phyloP scores from a whole-genome alignment of 2,888 invertebrate genomes.

The Anaspis maculata region DNA sequence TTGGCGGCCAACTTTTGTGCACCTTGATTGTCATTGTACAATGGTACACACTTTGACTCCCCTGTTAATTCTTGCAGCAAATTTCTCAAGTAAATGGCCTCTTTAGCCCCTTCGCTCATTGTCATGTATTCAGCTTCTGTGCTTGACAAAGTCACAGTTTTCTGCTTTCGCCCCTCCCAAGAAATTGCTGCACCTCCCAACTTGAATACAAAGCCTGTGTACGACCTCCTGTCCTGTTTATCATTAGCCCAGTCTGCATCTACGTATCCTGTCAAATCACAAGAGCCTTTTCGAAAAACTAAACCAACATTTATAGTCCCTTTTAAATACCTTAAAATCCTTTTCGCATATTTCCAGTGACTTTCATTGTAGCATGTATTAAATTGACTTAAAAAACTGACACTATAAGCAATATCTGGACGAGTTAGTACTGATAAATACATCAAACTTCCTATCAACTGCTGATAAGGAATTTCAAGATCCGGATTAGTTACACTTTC shows the following conservation, averaged over 20 bases:
- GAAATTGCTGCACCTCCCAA: slow-evolving; percentile 20
- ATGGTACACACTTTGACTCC: not conserved
- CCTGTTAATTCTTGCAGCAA: slow-evolving; percentile 10
- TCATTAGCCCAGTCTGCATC: slow-evolving; percentile 21
- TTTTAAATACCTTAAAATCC: slow-evolving; percentile 12
- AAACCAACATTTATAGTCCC: slow-evolving; percentile 15
- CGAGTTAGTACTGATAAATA: slow-evolving; percentile 13
- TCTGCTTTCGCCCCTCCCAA: slow-evolving; percentile 25
- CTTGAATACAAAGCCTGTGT: slow-evolving; percentile 24
- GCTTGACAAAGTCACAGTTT: slow-evolving; percentile 23
- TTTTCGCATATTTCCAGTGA: slow-evolving; percentile 14
- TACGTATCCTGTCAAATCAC: slow-evolving; percentile 14
- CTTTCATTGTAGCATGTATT: slow-evolving; percentile 9
- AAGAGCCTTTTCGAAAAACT: slow-evolving; percentile 12
- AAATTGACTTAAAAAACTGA: slow-evolving; percentile 13
- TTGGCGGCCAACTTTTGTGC: slow-evolving; percentile 15
- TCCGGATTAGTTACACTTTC: not conserved
- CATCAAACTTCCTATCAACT: slow-evolving; percentile 15
- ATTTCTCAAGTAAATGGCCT: slow-evolving; percentile 18
- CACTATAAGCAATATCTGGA: slow-evolving; percentile 13
- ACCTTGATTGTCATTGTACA: slow-evolving; percentile 16
- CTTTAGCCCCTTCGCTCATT: slow-evolving; percentile 19
- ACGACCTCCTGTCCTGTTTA: slow-evolving; percentile 33
- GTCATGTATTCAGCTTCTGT: slow-evolving; percentile 27
- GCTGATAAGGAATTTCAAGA: slow-evolving; percentile 9